Evolutionary conservation across 2,888 invertebrate genomes (phyloP), one percentile per base, ranked within the genome.

Genomic region (Podotricha telesiphe): DNA sequence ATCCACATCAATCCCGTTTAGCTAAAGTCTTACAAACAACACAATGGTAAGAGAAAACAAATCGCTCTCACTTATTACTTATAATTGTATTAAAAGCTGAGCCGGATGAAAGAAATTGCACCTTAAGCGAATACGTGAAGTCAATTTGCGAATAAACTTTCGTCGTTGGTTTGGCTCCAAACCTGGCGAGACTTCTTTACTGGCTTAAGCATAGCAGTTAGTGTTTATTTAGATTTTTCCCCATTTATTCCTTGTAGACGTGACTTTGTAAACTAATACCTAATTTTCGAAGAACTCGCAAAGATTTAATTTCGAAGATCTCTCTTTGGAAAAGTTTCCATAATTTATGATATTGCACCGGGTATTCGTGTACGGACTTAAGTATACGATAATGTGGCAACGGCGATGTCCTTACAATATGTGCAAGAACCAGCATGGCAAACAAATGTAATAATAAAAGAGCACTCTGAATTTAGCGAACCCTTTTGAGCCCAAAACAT

Each of bases 131-230:
- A 90, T 90, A 91, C 91, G 89, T 87, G 89, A 80, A 91, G 91
- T 92, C 92, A 91, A 93, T 93, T 93, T 92, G 91, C 85, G 89
- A 92, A 89, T 86, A 89, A 92, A 91, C 82, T 91, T 90, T 81
- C 78, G 80, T 83, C 85, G 88, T 90, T 87, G 86, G 86, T 83
- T 81, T 83, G 86, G 78, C 78, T 74, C 75, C 75, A 75, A 73
- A 77, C 73, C 78, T 74, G 72, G 71, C 71, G 72, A 79, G 80
- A 81, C 78, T 77, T 76, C 78, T 83, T 83, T 84, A 79, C 82
- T 78, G 79, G 81, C 79, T 84, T 83, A 81, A 86, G 84, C 82
- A 82, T 78, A 82, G 80, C 80, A 77, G 77, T 78, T 78, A 77
- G 77, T 74, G 74, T 74, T 78, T 69, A 75, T 70, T 72, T 72